Conservation (phyloP, 2,888 invertebrate genomes). For the Amphipoea lucens region DNA sequence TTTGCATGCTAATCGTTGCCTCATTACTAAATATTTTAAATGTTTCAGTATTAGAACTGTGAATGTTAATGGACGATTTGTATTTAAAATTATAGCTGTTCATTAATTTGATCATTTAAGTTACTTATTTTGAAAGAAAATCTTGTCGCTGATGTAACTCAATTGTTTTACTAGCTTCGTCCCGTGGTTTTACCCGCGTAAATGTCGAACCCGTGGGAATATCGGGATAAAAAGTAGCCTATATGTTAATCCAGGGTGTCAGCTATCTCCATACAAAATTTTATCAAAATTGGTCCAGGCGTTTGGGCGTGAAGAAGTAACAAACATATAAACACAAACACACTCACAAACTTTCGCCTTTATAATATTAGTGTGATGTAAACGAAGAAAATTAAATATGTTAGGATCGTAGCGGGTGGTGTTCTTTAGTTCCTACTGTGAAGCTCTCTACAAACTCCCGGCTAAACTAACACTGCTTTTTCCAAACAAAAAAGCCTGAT, state of each 20-base stretch:
- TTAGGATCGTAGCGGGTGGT: neutral
- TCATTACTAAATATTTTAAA: slow-evolving; percentile 20
- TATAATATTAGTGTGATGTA: neutral
- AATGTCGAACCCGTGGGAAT: too few relatives aligned
- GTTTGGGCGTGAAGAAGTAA: too few relatives aligned
- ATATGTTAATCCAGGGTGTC: too few relatives aligned
- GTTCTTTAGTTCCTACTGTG: neutral
- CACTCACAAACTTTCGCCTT: too few relatives aligned
- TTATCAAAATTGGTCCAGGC: too few relatives aligned
- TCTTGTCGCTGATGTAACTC: slow-evolving; percentile 3
- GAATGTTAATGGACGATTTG: slow-evolving; percentile 13
- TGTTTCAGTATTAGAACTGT: slow-evolving; percentile 21
- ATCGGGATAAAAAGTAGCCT: too few relatives aligned
- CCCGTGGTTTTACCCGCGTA: too few relatives aligned
- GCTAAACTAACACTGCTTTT: too few relatives aligned
- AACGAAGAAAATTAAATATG: neutral
- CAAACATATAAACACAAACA: too few relatives aligned
- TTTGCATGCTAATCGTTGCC: slow-evolving; percentile 48
- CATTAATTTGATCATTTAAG: neutral
- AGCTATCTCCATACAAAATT: too few relatives aligned
- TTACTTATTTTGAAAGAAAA: slow-evolving; percentile 15
- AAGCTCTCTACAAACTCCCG: too few relatives aligned
- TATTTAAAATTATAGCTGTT: slow-evolving; percentile 25
- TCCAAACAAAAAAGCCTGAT: too few relatives aligned
- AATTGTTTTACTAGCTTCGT: neutral